These are phyloP conservation scores for Drosophila neutralis DNA, from an alignment of 2,888 invertebrate species.

Conservation along the genomic window DNA sequence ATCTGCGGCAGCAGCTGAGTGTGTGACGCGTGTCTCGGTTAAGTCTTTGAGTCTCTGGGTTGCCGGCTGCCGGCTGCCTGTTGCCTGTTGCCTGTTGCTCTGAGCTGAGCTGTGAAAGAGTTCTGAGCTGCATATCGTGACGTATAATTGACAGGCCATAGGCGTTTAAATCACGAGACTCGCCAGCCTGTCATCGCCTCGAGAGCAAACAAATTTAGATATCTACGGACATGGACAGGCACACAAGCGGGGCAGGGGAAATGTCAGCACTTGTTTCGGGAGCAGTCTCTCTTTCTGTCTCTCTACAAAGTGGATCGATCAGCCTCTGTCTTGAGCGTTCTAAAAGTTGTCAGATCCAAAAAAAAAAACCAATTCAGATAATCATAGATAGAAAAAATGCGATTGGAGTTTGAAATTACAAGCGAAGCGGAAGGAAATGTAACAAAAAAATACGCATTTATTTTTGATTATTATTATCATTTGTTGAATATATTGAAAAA, in stretches of 20 bases:
- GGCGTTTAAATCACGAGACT: slow-evolving; percentile 64
- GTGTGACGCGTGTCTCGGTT: slow-evolving; percentile 42
- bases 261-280: neutral
- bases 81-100: neutral
- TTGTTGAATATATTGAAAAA: slow-evolving; percentile 13
- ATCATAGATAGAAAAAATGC: slow-evolving; percentile 4
- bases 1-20: slow-evolving; percentile 18
- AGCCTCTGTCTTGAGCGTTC: slow-evolving; percentile 36
- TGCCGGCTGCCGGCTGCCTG: neutral
- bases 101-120: slow-evolving; percentile 59
- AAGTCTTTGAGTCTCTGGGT: slow-evolving; percentile 1
- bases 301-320: slow-evolving; percentile 32
- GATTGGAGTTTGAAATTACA: slow-evolving; percentile 64
- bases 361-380: slow-evolving; percentile 23
- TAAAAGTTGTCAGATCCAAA: slow-evolving; percentile 34
- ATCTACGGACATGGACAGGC: slow-evolving; percentile 50
- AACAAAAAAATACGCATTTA: slow-evolving; percentile 18
- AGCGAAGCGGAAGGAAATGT: slow-evolving; percentile 71
- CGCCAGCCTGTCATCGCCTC: slow-evolving; percentile 67
- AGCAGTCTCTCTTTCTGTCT: slow-evolving; percentile 12
- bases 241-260: neutral
- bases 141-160: slow-evolving; percentile 75
- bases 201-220: slow-evolving; percentile 70
- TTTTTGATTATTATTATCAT: neutral
- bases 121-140: slow-evolving; percentile 65